Evolutionary conservation across 2,113 vertebrate species (phyloP), one percentile per base, ranked within the genome.

Genomic region (Lepisosteus oculatus): DNA sequence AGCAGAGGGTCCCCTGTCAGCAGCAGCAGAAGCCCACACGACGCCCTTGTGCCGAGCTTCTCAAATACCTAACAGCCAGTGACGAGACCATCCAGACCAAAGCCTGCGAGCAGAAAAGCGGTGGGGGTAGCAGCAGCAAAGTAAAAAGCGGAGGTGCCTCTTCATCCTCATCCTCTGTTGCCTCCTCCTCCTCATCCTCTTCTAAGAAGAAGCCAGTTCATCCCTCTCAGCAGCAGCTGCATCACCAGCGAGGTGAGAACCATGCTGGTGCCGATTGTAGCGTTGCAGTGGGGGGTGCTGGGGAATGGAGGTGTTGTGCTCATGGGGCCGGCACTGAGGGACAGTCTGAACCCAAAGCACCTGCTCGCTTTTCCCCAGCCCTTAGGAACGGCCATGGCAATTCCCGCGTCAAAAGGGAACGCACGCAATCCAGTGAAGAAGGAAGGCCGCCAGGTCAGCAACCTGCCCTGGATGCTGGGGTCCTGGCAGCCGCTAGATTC

Each of bases 11-110:
- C 86, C 88, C 93, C 90, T 94, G 94, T 90, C 90, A 94, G 88
- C 93, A 93, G 81, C 96, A 95, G 87, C 90, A 81, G 78, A 95
- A 96, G 88, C 91, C 95, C 81, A 91, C 96, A 87, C 96, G 97
- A 86, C 97, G 95, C 82, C 97, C 95, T 67, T 99, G 97, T 93
- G 96, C 97, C 3, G 97, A 99, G 92, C 94, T 99, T 85, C 96
- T 99, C 81, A 99, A 98, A 83, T 99, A 99, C 93, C 93, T 99
- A 87, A 99, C 97, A 80, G 95, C 96, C 7, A 96, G 92, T 43
- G 95, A 98, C 91, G 96, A 96, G 90, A 92, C 93, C 88, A 92
- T 95, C 86, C 95, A 96, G 85, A 91, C 89, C 88, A 97, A 95
- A 95, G 90, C 92, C 87, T 86, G 93, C 86, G 96, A 98, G 79